phyloP scores from a whole-genome alignment of 2,888 invertebrate genomes.

The Gari tellinella region DNA sequence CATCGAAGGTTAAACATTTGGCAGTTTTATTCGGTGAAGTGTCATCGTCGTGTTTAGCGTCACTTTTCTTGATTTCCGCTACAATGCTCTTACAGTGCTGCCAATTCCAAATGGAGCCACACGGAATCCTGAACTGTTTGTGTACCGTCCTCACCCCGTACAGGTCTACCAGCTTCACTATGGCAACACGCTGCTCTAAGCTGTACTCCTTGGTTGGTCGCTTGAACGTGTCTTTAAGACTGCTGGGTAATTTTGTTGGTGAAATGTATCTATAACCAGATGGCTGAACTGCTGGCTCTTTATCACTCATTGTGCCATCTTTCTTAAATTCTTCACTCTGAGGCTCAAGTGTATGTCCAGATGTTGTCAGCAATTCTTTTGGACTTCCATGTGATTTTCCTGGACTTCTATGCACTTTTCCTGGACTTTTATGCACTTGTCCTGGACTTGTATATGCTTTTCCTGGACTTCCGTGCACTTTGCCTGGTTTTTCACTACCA shows the following conservation, averaged over 20 bases:
- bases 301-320: background rate
- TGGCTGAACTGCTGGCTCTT: background rate
- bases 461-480: background rate
- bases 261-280: slow-evolving; percentile 54
- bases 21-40: background rate
- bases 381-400: background rate
- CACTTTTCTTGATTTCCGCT: slow-evolving; percentile 14
- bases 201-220: slow-evolving; percentile 42
- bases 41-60: background rate
- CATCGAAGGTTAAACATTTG: slow-evolving; percentile 24
- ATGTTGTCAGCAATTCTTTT: background rate
- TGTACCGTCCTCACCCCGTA: slow-evolving; percentile 58
- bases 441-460: background rate
- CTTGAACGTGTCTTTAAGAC: slow-evolving; percentile 26
- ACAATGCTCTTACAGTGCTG: slow-evolving; percentile 46
- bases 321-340: background rate
- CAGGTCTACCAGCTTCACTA: slow-evolving; percentile 53
- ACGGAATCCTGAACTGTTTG: slow-evolving; percentile 52
- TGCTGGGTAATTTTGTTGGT: slow-evolving; percentile 51
- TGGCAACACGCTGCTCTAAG: slow-evolving; percentile 52
- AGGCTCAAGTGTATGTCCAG: background rate
- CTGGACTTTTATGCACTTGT: background rate
- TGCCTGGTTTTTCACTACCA: background rate
- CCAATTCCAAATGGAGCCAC: slow-evolving; percentile 59
- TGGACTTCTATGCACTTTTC: background rate